These are phyloP conservation scores for Centropristis striata DNA, from an alignment of 2,113 vertebrate species.

Conservation along the genomic window DNA sequence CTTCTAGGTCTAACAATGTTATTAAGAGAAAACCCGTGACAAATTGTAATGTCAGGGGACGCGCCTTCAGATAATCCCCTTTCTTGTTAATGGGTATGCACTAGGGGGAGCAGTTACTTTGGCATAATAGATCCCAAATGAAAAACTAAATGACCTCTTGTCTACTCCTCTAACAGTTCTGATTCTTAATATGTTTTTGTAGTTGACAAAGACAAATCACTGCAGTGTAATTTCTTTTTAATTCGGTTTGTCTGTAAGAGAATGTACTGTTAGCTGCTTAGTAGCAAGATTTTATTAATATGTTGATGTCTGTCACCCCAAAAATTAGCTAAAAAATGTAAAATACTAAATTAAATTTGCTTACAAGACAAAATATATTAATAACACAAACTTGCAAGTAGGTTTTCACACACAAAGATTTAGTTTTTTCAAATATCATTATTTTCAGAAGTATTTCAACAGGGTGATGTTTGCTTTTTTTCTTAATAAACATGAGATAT, in stretches of 20 bases:
- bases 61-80: constrained; percentile 72
- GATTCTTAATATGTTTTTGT: constrained; percentile 2
- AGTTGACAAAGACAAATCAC: not conserved
- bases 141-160: constrained; percentile 45
- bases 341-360: too few relatives aligned
- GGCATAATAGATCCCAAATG: constrained; percentile 36
- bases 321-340: too few relatives aligned
- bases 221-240: not conserved
- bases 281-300: not conserved
- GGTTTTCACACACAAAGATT: too few relatives aligned
- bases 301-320: not conserved
- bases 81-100: constrained; percentile 66
- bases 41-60: constrained; percentile 78
- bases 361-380: not conserved
- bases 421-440: too few relatives aligned
- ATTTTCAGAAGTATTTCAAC: too few relatives aligned
- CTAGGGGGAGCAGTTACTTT: constrained; percentile 56
- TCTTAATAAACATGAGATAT: too few relatives aligned
- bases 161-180: constrained; percentile 16
- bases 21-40: constrained; percentile 71
- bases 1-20: constrained; percentile 65
- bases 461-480: too few relatives aligned
- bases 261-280: not conserved
- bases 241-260: not conserved
- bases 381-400: not conserved